These are phyloP conservation scores for Carabus problematicus DNA, from an alignment of 2,888 invertebrate genomes.

Conservation along the genomic window DNA sequence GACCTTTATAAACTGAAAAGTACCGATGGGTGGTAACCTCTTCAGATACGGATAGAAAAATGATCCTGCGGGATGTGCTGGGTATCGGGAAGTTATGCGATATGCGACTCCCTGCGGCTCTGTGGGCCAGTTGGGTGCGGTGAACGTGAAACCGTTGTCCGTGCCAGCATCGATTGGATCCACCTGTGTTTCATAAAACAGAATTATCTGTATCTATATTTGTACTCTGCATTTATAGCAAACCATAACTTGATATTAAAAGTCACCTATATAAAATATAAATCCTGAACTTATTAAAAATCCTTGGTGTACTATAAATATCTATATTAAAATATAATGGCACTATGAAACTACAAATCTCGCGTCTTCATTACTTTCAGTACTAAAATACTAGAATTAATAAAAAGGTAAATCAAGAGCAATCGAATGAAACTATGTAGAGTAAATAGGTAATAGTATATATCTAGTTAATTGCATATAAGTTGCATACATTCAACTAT, in stretches of 20 bases:
- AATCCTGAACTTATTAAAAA: too few relatives aligned
- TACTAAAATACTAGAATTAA: too few relatives aligned
- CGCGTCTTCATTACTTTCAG: too few relatives aligned
- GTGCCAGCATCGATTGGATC: slow-evolving; percentile 93
- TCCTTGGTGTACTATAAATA: too few relatives aligned
- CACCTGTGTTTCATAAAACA: slow-evolving; percentile 63
- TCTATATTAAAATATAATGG: too few relatives aligned
- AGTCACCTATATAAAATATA: too few relatives aligned
- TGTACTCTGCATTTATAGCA: neutral
- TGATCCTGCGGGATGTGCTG: slow-evolving; percentile 91
- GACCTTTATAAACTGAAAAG: slow-evolving; percentile 91
- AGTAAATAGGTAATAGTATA: neutral
- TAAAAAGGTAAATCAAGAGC: neutral
- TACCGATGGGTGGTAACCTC: slow-evolving; percentile 87
- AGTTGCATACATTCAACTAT: neutral
- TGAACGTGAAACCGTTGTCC: slow-evolving; percentile 95
- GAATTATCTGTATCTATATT: neutral
- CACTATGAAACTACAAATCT: too few relatives aligned
- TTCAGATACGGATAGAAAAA: slow-evolving; percentile 92
- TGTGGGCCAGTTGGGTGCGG: slow-evolving; percentile 95
- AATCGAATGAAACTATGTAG: neutral
- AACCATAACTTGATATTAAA: too few relatives aligned
- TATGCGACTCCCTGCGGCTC: slow-evolving; percentile 88
- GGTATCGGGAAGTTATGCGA: slow-evolving; percentile 86
- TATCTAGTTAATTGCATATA: neutral